Base-by-base conservation (phyloP, 2,888 invertebrate species). In the Halictus ligatus region DNA sequence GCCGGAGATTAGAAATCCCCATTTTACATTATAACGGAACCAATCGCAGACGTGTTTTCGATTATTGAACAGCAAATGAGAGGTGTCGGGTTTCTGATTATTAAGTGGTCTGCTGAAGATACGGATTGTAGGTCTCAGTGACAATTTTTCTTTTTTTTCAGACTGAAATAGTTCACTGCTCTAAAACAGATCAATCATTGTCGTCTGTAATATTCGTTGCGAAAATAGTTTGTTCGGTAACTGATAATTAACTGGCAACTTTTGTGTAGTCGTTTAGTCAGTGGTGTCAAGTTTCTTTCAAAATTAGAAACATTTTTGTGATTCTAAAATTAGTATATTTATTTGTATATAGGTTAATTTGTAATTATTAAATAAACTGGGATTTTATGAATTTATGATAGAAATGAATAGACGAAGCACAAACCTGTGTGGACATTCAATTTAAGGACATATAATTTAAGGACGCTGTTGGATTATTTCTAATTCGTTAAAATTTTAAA, bases 41-140 rank as follows among this genome's bases (percentile, higher is more conserved):
- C 40, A 35, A 35, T 50, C n/a, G n/a, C 25, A 40, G 21, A 43
- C 35, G 29, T 46, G 46, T 18, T 71, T 71, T 18, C 48, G 29
- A n/a, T 77, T 7, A 67, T 77, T 67, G 15, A n/a, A 15, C 48
- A 35, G 7, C 50, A 25, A 69, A n/a, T 6, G 50, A n/a, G 50
- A 13, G n/a, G 50, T 3, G 18, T 78, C 69, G n/a, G 18, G 40
- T 69, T 71, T 71, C 71, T 12, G 78, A 78, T 71, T 78, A 71
- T 43, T 21, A 25, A 18, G 40, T 58, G 71, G 71, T 40, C 54
- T 12, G 69, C 18, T 8, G 13, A 71, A 58, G 54, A 43, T 29
- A 71, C 2, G 71, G 21, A 12, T 71, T 46, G 21, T 67, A n/a
- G n/a, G 25, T 48, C 29, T 29, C 29, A 21, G 6, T 21, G 69